These are phyloP conservation scores for Lutraria lutraria DNA, from an alignment of 2,888 invertebrate species.

Conservation along the genomic window DNA sequence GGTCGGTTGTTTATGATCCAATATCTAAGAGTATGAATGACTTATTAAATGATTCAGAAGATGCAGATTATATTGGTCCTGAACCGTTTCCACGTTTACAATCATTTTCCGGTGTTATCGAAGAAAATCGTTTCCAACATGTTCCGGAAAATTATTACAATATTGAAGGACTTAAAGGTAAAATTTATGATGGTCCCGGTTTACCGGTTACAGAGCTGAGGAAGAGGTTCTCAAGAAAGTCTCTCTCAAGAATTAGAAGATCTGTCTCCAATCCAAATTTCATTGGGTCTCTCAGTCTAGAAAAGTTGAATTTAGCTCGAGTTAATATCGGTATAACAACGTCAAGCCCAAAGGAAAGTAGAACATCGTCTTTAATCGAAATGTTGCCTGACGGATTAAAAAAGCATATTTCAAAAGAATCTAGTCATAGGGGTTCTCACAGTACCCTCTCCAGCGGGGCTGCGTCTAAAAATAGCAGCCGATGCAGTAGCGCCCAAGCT, in stretches of 20 bases:
- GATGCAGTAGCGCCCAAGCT: conserved; percentile 68
- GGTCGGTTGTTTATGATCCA: conserved; percentile 70
- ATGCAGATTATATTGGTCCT: conserved; percentile 67
- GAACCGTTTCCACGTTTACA: conserved; percentile 80
- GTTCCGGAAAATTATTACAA: conserved; percentile 71
- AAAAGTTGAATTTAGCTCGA: conserved; percentile 74
- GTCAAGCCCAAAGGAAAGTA: conserved; percentile 64
- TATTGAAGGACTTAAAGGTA: conserved; percentile 72
- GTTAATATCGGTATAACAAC: conserved; percentile 63
- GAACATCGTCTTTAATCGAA: conserved; percentile 69
- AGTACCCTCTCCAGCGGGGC: conserved; percentile 59
- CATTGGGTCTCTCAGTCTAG: conserved; percentile 78
- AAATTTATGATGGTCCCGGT: conserved; percentile 71
- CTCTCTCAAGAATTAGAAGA: conserved; percentile 70
- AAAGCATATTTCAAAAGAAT: conserved; percentile 72
- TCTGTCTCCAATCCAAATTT: conserved; percentile 83
- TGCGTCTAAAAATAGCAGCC: conserved; percentile 59
- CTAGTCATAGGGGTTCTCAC: conserved; percentile 59
- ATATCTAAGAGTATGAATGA: conserved; percentile 62
- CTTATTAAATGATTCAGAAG: conserved; percentile 60
- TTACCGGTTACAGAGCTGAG: conserved; percentile 69
- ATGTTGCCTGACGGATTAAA: conserved; percentile 70
- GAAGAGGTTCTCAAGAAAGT: conserved; percentile 67
- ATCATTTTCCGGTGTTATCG: conserved; percentile 75
- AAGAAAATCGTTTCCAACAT: conserved; percentile 58